Evolutionary conservation across 2,113 vertebrate species (phyloP).

Genomic region (Macrotis lagotis): DNA sequence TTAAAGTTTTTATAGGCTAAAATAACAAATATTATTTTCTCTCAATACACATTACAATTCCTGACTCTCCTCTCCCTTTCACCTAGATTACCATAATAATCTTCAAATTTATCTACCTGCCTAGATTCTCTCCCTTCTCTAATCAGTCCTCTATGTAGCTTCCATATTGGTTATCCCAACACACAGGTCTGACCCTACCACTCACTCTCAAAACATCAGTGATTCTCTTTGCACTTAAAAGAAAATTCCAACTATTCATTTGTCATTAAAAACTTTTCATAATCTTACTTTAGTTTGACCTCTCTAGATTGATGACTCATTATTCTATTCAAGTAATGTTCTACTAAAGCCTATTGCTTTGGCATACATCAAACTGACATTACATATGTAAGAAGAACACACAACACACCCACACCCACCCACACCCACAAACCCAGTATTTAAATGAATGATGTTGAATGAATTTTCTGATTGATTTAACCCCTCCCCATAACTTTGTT

Average conservation of each 20-base stretch:
- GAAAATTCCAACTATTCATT: neutral
- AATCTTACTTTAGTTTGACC: neutral
- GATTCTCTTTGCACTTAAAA: neutral
- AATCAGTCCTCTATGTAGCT: neutral
- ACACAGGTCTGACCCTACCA: neutral
- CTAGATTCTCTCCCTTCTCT: neutral
- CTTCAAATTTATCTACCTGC: neutral
- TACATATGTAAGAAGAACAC: neutral
- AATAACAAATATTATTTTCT: neutral
- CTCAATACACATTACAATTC: neutral
- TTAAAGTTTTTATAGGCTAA: too few relatives aligned
- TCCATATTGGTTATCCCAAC: neutral
- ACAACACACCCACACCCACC: too few relatives aligned
- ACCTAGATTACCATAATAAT: neutral
- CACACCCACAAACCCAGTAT: neutral
- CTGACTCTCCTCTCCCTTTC: neutral
- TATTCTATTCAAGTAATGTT: neutral
- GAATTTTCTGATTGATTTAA: neutral
- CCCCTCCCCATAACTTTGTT: neutral
- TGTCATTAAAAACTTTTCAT: neutral
- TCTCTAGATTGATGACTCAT: too few relatives aligned
- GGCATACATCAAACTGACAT: neutral
- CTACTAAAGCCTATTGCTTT: neutral
- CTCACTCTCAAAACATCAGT: neutral
- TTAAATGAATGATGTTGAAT: neutral